phyloP scores from a whole-genome alignment of 2,888 invertebrate genomes.

The Agonum fuliginosum region DNA sequence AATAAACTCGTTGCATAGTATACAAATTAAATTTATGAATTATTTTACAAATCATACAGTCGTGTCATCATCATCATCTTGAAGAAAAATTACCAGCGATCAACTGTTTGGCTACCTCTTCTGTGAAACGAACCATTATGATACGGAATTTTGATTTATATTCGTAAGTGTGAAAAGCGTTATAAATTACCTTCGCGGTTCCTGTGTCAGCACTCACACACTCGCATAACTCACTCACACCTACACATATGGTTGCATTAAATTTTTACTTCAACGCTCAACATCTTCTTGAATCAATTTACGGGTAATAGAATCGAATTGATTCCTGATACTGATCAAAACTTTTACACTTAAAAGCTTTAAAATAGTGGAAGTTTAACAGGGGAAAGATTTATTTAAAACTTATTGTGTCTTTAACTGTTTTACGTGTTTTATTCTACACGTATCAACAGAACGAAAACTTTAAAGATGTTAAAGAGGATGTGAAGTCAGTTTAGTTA shows the following conservation, averaged over 20 bases:
- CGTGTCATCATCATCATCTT: too few relatives aligned
- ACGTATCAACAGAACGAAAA: neutral
- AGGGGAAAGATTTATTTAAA: slow-evolving; percentile 20
- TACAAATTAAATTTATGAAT: too few relatives aligned
- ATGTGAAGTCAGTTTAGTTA: too few relatives aligned
- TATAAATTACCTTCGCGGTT: slow-evolving; percentile 52
- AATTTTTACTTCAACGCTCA: slow-evolving; percentile 12
- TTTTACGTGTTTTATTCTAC: neutral
- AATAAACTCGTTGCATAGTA: too few relatives aligned
- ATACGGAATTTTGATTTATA: slow-evolving; percentile 51
- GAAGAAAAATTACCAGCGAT: too few relatives aligned
- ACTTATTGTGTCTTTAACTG: slow-evolving; percentile 10
- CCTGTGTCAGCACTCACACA: slow-evolving; percentile 47
- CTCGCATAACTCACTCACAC: neutral
- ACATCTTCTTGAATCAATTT: slow-evolving; percentile 31
- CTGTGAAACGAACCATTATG: slow-evolving; percentile 37
- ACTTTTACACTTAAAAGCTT: slow-evolving; percentile 29
- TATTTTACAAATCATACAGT: too few relatives aligned
- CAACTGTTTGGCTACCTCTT: too few relatives aligned
- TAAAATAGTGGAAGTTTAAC: slow-evolving; percentile 9
- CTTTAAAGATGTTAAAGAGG: neutral
- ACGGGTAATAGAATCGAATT: slow-evolving; percentile 20
- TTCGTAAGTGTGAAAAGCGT: slow-evolving; percentile 50
- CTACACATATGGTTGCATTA: slow-evolving; percentile 6
- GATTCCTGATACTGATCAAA: slow-evolving; percentile 14